Base-by-base conservation (phyloP, 2,888 invertebrate genomes). In the Morpho achilles region DNA sequence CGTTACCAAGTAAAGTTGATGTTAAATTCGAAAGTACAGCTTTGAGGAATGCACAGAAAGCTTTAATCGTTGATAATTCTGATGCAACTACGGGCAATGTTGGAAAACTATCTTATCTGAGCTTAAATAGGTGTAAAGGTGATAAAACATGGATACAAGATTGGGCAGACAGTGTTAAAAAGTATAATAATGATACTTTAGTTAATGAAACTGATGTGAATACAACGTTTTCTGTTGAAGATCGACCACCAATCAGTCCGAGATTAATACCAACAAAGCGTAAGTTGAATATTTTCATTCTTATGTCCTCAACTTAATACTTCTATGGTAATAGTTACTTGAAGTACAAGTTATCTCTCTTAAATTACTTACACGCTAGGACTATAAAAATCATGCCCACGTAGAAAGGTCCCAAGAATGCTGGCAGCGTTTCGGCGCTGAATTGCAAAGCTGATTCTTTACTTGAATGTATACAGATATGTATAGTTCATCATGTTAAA, bases 91-190 rank as follows among this genome's bases (percentile, higher is more conserved):
- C 83, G 0, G 88, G 91, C 0, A 79, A 86, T 54, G 76, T 89
- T 0, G 84, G 87, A 0, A 80, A 84, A 59, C 59, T 91, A 65
- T 91, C 91, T 0, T 82, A 91, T 68, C 73, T 91, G 67, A 91
- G 91, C 61, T 63, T 91, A 42, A 91, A 89, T 59, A 69, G 91
- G 59, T 91, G 91, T 70, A 90, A 87, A 69, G 91, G 91, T 10
- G 91, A 91, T 64, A 91, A 91, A 60, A 87, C 89, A 0, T 93
- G 93, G 93, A 93, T 93, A 0, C 93, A 93, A 67, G 93, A 93
- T 64, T 93, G 93, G 93, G 93, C 93, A 0, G 91, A 93, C 43
- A 93, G 93, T 73, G 93, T 92, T 0, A 91, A 90, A 69, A 91
- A 88, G 64, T 90, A 91, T 60, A 91, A 91, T 63, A 87, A 83